phyloP scores from a whole-genome alignment of 35 echinoderm and acorn worm species.

The Heliocidaris tuberculata region DNA sequence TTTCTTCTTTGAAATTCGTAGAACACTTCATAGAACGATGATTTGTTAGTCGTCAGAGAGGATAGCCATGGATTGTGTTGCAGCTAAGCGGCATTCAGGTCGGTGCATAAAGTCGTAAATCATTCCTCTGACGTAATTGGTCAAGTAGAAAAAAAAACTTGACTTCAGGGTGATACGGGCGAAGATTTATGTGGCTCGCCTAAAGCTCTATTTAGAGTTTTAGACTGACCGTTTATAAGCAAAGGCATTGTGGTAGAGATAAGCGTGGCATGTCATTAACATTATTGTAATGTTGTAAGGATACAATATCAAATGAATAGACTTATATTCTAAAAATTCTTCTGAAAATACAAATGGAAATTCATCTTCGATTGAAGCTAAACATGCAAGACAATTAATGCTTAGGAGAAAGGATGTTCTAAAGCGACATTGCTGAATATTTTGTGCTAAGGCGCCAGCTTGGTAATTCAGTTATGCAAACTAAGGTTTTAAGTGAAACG shows the following conservation, averaged over 20 bases:
- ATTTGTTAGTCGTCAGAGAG: neutral
- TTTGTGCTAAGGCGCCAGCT: neutral
- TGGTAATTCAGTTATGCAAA: neutral
- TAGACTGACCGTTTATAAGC: neutral
- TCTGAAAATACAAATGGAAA: too few species aligned
- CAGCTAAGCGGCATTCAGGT: neutral
- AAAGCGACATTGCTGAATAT: neutral
- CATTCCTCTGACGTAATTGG: neutral
- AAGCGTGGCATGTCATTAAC: neutral
- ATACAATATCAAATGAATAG: neutral
- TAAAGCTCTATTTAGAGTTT: neutral
- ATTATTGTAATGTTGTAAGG: neutral
- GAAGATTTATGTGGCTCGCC: neutral
- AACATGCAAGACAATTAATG: too few species aligned
- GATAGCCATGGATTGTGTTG: neutral
- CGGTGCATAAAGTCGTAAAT: neutral
- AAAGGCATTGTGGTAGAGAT: neutral
- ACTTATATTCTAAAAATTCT: neutral
- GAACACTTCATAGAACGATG: neutral
- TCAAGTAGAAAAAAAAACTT: slow-evolving; percentile 19
- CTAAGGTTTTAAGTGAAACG: neutral
- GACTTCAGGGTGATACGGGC: neutral
- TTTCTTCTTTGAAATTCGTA: neutral
- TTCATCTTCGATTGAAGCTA: too few species aligned
- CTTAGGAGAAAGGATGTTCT: neutral